Evolutionary conservation across 2,113 vertebrate genomes (phyloP).

Genomic region (Ictidomys tridecemlineatus): DNA sequence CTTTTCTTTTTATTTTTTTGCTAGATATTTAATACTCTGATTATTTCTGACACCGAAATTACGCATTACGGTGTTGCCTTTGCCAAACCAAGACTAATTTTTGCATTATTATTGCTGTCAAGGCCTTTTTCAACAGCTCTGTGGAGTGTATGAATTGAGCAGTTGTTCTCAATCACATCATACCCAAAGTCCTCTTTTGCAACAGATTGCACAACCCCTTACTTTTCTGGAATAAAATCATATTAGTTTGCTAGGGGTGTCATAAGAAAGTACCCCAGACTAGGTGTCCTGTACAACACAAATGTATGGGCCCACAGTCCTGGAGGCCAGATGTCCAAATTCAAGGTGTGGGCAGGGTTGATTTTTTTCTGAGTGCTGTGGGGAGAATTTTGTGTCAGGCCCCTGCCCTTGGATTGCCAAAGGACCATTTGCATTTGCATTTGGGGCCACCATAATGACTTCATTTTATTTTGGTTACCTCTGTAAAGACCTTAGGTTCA

Average conservation of each 20-base stretch:
- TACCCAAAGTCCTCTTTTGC: not conserved
- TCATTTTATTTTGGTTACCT: not conserved
- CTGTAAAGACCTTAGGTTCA: not conserved
- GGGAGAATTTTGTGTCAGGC: not conserved
- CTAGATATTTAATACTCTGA: conserved; percentile 61
- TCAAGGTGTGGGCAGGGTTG: not conserved
- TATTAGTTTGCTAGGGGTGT: not conserved
- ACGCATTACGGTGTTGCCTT: not conserved
- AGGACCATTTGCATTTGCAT: not conserved
- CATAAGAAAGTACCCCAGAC: not conserved
- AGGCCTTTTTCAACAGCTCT: not conserved
- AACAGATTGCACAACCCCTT: not conserved
- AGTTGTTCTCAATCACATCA: not conserved
- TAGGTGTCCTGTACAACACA: not conserved
- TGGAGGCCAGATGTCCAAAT: not conserved
- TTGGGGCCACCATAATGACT: not conserved
- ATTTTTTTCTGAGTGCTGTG: not conserved
- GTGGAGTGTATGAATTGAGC: not conserved
- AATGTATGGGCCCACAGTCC: not conserved
- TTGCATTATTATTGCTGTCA: not conserved
- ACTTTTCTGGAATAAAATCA: not conserved
- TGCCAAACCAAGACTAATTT: conserved; percentile 61
- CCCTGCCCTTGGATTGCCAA: not conserved
- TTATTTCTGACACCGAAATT: conserved; percentile 72
- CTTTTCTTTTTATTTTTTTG: conserved; percentile 38